These are phyloP conservation scores for Paraplagusia blochii DNA, from an alignment of 2,113 vertebrate genomes.

Conservation along the genomic window DNA sequence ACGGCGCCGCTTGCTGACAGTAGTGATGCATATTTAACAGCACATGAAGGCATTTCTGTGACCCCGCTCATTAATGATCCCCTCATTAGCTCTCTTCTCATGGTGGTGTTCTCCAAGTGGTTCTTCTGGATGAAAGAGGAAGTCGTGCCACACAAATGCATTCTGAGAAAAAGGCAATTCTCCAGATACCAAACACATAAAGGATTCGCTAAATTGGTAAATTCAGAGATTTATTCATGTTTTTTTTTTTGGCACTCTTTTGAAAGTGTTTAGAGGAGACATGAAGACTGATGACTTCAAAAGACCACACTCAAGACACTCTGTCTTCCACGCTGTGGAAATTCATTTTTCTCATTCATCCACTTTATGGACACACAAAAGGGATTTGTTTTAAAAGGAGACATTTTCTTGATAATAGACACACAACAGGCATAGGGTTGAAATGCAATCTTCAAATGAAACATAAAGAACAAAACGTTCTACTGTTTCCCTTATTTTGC, in stretches of 20 bases:
- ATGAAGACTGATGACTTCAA: conserved; percentile 3
- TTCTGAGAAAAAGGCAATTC: neutral
- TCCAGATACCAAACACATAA: conserved; percentile 36
- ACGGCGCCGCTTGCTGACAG: conserved; percentile 40
- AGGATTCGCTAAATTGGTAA: conserved; percentile 15
- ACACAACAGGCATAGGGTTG: too few species aligned
- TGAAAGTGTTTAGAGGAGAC: neutral
- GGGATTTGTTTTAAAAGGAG: too few species aligned
- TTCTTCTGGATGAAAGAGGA: conserved; percentile 56
- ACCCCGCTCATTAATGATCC: conserved; percentile 64
- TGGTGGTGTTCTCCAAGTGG: conserved; percentile 52
- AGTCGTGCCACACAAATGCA: conserved; percentile 46
- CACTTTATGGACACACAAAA: neutral
- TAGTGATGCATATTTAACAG: conserved; percentile 58
- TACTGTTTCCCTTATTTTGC: too few species aligned
- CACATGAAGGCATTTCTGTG: conserved; percentile 46
- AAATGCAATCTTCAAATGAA: too few species aligned
- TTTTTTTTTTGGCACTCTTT: conserved; percentile 3
- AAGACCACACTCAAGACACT: conserved; percentile 1
- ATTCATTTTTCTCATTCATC: neutral
- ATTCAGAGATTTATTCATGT: conserved; percentile 27
- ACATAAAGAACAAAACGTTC: too few species aligned
- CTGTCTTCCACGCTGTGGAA: conserved; percentile 5
- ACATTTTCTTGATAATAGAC: too few species aligned
- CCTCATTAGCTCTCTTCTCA: conserved; percentile 64